These are phyloP conservation scores for Caenorhabditis plicata DNA, from an alignment of 2,888 invertebrate genomes.

Conservation along the genomic window DNA sequence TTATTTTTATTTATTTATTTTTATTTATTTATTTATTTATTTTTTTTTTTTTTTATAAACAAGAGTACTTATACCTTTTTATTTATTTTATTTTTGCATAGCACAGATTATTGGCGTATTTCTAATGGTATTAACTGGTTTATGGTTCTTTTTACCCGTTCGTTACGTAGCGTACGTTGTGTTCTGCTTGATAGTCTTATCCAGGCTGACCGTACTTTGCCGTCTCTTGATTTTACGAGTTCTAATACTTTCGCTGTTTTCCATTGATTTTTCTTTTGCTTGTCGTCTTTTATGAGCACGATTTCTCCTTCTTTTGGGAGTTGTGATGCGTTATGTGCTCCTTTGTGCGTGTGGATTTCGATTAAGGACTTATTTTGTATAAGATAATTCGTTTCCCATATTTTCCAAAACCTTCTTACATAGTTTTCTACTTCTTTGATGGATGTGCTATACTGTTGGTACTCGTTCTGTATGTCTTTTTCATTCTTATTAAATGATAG, in stretches of 20 bases:
- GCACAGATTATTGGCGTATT: too few relatives aligned
- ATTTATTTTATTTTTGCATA: too few relatives aligned
- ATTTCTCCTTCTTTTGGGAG: conserved; percentile 1
- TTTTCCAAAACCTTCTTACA: neutral
- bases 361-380: neutral
- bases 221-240: too few relatives aligned
- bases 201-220: too few relatives aligned
- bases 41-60: too few relatives aligned
- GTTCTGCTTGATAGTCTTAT: too few relatives aligned
- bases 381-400: neutral
- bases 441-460: neutral
- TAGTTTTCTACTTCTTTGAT: neutral
- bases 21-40: too few relatives aligned
- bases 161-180: too few relatives aligned
- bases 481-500: neutral
- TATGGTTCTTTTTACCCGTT: too few relatives aligned
- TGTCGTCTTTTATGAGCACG: conserved; percentile 1
- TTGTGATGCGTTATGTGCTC: neutral
- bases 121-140: too few relatives aligned
- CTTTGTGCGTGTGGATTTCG: neutral
- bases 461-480: neutral
- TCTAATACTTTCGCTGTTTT: conserved; percentile 1
- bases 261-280: conserved; percentile 1
- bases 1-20: too few relatives aligned
- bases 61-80: too few relatives aligned